Evolutionary conservation across 1,140 invertebrate genomes (phyloP), one percentile per base, ranked within the genome.

Genomic region (Tetramorium alpestre): DNA sequence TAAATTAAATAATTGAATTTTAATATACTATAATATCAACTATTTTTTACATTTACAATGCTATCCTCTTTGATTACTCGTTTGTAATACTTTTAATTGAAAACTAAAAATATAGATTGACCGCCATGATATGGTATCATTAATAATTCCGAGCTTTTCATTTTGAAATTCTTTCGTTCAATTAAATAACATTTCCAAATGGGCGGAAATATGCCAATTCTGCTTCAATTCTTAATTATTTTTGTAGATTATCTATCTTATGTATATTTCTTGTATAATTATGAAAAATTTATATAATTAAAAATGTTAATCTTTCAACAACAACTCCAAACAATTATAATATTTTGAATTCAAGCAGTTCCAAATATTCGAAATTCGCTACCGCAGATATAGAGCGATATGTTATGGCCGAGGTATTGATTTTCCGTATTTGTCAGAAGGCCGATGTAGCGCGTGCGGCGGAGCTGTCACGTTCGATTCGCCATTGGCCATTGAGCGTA

Each of bases 401-500:
- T 8, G 25, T 54, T 60, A 41, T 67, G 38, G 70, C 25, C 62
- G 8, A 41, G 22, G 64, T 78, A 78, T 85, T 78, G 84, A 77
- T 77, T 77, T 85, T 65, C 47, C 73, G 33, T 10, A 54, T 65
- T 85, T 65, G 62, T 80, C 41, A 78, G 75, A 67, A 78, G 60
- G 47, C 33, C 49, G 62, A 64, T 65, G 41, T 85, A 67, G 41
- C 44, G 65, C 47, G 28, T 11, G 28, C 44, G 65, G 33, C 25
- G 54, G 41, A 64, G 33, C 75, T 78, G 75, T 85, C 73, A 78
- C 60, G 41, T 85, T 65, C 73, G 58, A 76, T 56, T 78, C 44
- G 54, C 22, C 22, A 22, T 22, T 77, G 54, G 76, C 54, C 54
- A 60, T 76, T 78, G 58, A 78, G 22, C 38, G 33, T 64, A 78